Base-by-base conservation (phyloP, 92 coral and sea anemone genomes). In the Pocillopora grandis region DNA sequence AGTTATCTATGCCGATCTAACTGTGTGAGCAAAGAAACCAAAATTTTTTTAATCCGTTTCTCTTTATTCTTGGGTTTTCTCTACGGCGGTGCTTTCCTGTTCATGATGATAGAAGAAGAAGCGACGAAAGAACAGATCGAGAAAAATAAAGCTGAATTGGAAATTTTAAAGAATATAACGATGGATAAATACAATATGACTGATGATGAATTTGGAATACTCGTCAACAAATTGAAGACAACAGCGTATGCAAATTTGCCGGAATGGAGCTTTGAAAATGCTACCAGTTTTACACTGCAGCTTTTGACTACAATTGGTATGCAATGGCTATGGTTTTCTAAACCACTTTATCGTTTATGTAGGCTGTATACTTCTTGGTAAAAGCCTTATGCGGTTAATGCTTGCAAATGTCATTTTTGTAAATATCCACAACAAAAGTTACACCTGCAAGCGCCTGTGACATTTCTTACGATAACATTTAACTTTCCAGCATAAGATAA, bases 241-340 rank as follows among this genome's bases (percentile, higher is more conserved):
- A 35, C 19, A 42, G 14, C 76, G 17, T 63, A 52, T 42, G 18
- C 73, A 21, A 64, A 69, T 42, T 75, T 84, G 12, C 66, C 61
- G 14, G 66, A 76, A 37, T 89, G 92, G 92, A 85, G 42, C 33
- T 89, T 62, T 52, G 12, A 23, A 2, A 63, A 80, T 14, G 88
- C 83, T 2, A 71, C 65, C 8, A 62, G 67, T 2, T 89, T 84
- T 58, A 84, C 66, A 23, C 17, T 85, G 66, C 87, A 85, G 6
- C 71, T 89, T 13, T 71, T 89, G 33, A 89, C 92, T 20, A 89
- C 92, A 9, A 89, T 89, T 58, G 92, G 92, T 89, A 70, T 58
- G 89, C 33, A 23, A 20, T 12, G 14, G 10, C 21, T 12, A 20
- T 61, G 17, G 6, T 56, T 31, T 35, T 31, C 59, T 61, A 35